Evolutionary conservation across 2,888 invertebrate genomes (phyloP).

Genomic region (Mantis religiosa): DNA sequence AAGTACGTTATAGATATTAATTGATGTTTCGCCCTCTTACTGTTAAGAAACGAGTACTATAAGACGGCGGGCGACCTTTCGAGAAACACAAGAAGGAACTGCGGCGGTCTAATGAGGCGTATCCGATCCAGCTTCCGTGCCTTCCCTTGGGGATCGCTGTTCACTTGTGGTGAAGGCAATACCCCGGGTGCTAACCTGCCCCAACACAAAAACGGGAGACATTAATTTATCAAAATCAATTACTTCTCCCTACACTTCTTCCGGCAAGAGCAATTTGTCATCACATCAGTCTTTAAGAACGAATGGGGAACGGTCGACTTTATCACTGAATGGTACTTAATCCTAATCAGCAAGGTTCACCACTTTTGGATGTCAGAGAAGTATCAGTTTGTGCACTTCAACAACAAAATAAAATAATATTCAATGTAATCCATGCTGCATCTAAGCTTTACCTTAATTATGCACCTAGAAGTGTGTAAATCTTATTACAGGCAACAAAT

Average conservation of each 20-base stretch:
- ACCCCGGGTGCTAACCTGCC: not conserved
- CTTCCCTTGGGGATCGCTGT: not conserved
- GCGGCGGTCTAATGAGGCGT: not conserved
- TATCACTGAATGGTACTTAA: not conserved
- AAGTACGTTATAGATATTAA: too few relatives aligned
- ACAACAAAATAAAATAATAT: too few relatives aligned
- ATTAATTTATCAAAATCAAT: conserved; percentile 23
- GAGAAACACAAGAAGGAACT: not conserved
- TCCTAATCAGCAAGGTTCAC: not conserved
- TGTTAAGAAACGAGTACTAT: not conserved
- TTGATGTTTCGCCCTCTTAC: not conserved
- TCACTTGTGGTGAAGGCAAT: not conserved
- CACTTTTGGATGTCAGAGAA: too few relatives aligned
- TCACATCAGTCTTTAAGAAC: not conserved
- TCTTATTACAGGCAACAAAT: too few relatives aligned
- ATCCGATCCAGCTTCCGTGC: not conserved
- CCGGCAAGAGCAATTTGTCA: conserved; percentile 4
- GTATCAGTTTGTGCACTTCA: too few relatives aligned
- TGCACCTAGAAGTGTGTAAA: too few relatives aligned
- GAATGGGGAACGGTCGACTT: not conserved
- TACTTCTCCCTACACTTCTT: not conserved
- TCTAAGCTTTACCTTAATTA: too few relatives aligned
- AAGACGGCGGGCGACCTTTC: not conserved
- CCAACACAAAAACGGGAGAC: not conserved
- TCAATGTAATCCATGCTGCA: too few relatives aligned